A percentile compares a stretch with the other conserved stretches of the same genome.
These are phyloP conservation scores for Strigamia crassipes DNA, from an alignment of 2,888 invertebrate species.

Conservation along the genomic window DNA sequence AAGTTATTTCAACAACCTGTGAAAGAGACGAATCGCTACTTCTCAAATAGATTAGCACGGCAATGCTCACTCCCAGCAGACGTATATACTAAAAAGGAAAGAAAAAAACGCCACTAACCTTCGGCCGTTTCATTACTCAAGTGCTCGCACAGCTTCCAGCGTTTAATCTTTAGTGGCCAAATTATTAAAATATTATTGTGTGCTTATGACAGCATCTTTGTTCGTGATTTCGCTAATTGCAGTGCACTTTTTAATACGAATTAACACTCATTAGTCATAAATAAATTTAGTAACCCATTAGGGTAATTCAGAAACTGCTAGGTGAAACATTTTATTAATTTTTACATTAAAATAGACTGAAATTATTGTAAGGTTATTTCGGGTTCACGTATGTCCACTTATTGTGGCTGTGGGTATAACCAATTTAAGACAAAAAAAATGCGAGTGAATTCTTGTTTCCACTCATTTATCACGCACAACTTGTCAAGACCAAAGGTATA, in stretches of 20 bases:
- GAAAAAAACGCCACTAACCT: background rate
- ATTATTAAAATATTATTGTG: background rate
- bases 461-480: conserved; percentile 23
- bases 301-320: no score
- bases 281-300: no score
- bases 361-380: no score
- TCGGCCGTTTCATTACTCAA: background rate
- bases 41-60: background rate
- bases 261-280: no score
- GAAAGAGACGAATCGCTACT: background rate
- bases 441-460: conserved; percentile 13
- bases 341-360: no score
- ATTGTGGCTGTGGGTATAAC: no score
- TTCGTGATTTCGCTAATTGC: no score
- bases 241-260: no score
- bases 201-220: no score
- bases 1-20: background rate
- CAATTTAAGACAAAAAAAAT: no score
- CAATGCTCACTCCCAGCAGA: background rate
- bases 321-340: no score
- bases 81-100: background rate
- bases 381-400: background rate
- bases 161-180: background rate
- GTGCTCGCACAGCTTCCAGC: background rate
- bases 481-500: conserved; percentile 11